A percentile compares a stretch with the other conserved stretches of the same genome.
Evolutionary conservation across 2,888 invertebrate species (phyloP).

Genomic region (Drosophila neonasuta): DNA sequence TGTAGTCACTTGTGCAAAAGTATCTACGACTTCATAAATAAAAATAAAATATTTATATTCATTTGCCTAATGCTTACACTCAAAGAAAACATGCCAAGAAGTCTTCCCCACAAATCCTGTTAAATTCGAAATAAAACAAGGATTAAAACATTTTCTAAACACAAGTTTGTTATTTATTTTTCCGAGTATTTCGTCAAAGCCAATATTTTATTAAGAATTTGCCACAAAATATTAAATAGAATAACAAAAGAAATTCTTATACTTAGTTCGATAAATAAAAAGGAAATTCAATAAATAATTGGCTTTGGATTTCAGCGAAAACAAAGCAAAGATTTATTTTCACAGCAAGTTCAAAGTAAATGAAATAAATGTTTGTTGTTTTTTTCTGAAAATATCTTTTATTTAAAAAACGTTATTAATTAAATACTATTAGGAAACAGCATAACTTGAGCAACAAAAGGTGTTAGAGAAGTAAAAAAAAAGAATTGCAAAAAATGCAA

Average conservation of each 20-base stretch:
- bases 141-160: no score
- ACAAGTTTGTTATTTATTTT: neutral
- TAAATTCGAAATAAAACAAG: no score
- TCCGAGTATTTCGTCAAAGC: neutral
- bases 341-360: neutral
- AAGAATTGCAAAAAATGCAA: neutral
- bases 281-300: neutral
- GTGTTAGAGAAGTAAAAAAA: slow-evolving; percentile 10
- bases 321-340: neutral
- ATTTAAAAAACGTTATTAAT: slow-evolving; percentile 13
- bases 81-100: neutral
- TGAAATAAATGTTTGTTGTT: neutral
- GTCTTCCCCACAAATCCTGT: neutral
- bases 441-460: slow-evolving; percentile 15
- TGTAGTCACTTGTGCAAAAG: slow-evolving; percentile 20
- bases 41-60: slow-evolving; percentile 28
- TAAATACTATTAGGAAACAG: slow-evolving; percentile 24
- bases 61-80: slow-evolving; percentile 19
- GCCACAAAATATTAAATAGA: neutral
- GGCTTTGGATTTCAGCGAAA: neutral
- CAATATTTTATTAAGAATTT: slow-evolving; percentile 12
- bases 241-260: neutral
- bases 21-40: slow-evolving; percentile 26
- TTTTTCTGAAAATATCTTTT: slow-evolving; percentile 2
- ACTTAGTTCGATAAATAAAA: neutral